Conservation (phyloP, 1,140 invertebrate genomes). For the Zophobas atratus region DNA sequence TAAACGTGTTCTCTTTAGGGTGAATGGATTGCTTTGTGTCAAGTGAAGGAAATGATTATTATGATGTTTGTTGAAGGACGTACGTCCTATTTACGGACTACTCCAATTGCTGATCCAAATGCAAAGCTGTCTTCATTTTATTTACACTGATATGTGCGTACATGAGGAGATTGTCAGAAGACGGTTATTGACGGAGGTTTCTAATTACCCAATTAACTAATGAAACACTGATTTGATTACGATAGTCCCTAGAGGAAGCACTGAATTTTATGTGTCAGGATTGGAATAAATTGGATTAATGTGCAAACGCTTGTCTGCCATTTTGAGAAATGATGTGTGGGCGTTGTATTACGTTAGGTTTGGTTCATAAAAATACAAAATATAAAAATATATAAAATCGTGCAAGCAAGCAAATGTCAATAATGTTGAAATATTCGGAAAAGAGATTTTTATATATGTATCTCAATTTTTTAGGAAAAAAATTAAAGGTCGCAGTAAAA, state of each 20-base stretch:
- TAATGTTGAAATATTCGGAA: too few relatives aligned
- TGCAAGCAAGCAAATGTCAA: too few relatives aligned
- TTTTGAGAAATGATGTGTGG: too few relatives aligned
- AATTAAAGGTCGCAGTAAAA: too few relatives aligned
- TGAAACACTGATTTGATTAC: conserved; percentile 3
- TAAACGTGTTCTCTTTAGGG: not conserved
- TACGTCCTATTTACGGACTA: conserved; percentile 6
- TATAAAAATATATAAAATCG: too few relatives aligned
- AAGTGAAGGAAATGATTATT: conserved; percentile 27
- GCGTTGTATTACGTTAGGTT: too few relatives aligned
- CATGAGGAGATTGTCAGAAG: conserved; percentile 5
- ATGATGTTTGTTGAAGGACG: conserved; percentile 34
- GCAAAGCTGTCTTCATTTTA: conserved; percentile 18
- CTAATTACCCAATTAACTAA: conserved; percentile 20
- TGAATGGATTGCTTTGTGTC: conserved; percentile 20
- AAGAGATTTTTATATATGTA: too few relatives aligned
- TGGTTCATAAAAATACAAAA: not conserved
- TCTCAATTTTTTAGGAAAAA: too few relatives aligned
- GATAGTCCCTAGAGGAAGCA: not conserved
- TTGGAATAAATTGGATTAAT: not conserved
- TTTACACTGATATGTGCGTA: conserved; percentile 8
- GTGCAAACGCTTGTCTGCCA: not conserved
- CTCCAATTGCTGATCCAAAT: conserved; percentile 23
- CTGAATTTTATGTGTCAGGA: not conserved
- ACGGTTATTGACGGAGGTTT: conserved; percentile 7